Evolutionary conservation across 2,797 vertebrate genomes (phyloP), one percentile per base, ranked within the genome.

Genomic region (Adelosebastes latens): DNA sequence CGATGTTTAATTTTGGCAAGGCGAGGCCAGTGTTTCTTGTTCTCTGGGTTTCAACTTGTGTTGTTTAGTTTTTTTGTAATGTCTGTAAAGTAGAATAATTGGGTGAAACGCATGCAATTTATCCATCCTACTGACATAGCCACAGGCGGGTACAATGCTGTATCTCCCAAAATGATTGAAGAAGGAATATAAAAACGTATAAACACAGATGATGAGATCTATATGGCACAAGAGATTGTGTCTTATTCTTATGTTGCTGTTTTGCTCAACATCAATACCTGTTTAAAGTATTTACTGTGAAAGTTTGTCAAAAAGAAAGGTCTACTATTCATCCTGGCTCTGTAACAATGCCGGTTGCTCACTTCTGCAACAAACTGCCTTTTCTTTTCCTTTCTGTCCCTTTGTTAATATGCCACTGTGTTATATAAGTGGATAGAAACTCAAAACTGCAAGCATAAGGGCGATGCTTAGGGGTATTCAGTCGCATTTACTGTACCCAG

Each of bases 1-100:
- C 65, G 14, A 60, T 84, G 80, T 84, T 85, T 91, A 65, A 88
- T 92, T 84, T 85, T 85, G 61, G 82, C 13, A 56, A 68, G 63
- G 42, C 32, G 0, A 80, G 42, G 81, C 52, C 65, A 46, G 34
- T 32, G n/a, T 72, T 77, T 78, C 29, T 66, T 69, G 2, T 72
- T 78, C 55, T 82, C 11, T 46, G n/a, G 42, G 49, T 71, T 49
- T 81, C 60, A 78, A 60, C 70, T 69, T 69, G 32, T 77, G 18
- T 72, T 77, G 10, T 60, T 42, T 4, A 24, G 13, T 16, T 74
- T 65, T 75, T 73, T 75, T 79, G 8, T 49, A 7, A 53, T 32
- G 18, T 75, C 49, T 79, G 25, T 65, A 73, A 77, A 69, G 58
- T 53, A 31, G 14, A 66, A 65, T 55, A 77, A 83, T 73, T 72